These are phyloP conservation scores for Phylloscopus trochilus DNA, from an alignment of 2,113 vertebrate genomes.

Conservation along the genomic window DNA sequence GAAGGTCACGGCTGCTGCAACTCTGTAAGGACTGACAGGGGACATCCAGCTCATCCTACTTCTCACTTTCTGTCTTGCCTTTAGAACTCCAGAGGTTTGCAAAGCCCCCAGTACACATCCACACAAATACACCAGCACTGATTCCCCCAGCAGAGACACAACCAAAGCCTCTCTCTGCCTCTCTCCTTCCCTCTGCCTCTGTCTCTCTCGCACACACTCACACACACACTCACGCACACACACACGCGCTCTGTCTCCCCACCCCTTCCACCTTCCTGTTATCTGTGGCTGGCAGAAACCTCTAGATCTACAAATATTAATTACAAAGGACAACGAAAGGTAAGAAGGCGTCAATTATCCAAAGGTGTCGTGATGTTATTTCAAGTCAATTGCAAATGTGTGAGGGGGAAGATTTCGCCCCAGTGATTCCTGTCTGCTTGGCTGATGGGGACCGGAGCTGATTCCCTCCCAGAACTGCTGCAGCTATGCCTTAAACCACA, in stretches of 20 bases:
- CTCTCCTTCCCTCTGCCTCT: not conserved
- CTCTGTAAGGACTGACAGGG: slow-evolving; percentile 37
- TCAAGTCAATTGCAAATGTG: slow-evolving; percentile 67
- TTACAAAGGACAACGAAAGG: slow-evolving; percentile 74
- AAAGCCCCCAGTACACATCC: slow-evolving; percentile 38
- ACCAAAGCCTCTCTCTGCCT: slow-evolving; percentile 42
- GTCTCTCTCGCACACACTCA: slow-evolving; percentile 29
- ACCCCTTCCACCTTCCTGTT: slow-evolving; percentile 63
- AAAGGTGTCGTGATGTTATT: slow-evolving; percentile 70
- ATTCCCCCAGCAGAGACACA: slow-evolving; percentile 14
- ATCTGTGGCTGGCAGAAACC: slow-evolving; percentile 69
- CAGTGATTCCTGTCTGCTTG: slow-evolving; percentile 74
- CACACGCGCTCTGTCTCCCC: slow-evolving; percentile 31
- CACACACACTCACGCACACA: slow-evolving; percentile 3
- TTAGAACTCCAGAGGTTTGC: slow-evolving; percentile 57
- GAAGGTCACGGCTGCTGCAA: slow-evolving; percentile 56
- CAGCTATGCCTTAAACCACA: slow-evolving; percentile 71
- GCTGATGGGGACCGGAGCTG: slow-evolving; percentile 66
- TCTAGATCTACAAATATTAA: slow-evolving; percentile 76
- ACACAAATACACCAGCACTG: slow-evolving; percentile 22
- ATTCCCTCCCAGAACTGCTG: slow-evolving; percentile 66
- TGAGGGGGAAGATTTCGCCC: slow-evolving; percentile 69
- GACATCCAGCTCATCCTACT: slow-evolving; percentile 37
- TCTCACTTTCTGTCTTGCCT: not conserved
- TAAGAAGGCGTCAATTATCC: slow-evolving; percentile 78